Evolutionary conservation across 2,797 vertebrate genomes (phyloP).

Genomic region (Novumbra hubbsi): DNA sequence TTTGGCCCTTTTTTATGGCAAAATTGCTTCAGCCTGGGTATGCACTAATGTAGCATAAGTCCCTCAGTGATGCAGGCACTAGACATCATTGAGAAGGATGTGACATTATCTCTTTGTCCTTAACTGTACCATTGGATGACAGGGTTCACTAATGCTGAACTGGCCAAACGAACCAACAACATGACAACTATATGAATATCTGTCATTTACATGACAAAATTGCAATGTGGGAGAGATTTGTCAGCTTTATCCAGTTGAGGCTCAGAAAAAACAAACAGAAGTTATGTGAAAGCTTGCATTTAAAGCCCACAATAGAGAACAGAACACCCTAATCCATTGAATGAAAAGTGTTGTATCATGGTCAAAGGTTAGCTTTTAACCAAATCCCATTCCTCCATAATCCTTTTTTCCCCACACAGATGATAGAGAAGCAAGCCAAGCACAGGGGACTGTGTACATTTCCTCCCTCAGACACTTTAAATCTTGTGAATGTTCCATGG

Average conservation of each 20-base stretch:
- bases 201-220: conserved; percentile 22
- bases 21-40: too few species aligned
- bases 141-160: conserved; percentile 15
- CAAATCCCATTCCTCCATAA: conserved; percentile 63
- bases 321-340: conserved; percentile 49
- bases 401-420: conserved; percentile 55
- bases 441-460: conserved; percentile 21
- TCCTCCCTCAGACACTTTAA: neutral
- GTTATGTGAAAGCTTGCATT: conserved; percentile 37
- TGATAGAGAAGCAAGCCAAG: conserved; percentile 17
- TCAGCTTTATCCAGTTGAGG: conserved; percentile 21
- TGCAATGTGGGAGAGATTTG: conserved; percentile 1
- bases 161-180: neutral
- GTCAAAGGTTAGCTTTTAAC: conserved; percentile 67
- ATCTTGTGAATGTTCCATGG: neutral
- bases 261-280: conserved; percentile 33
- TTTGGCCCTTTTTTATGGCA: too few species aligned
- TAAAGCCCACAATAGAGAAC: conserved; percentile 32
- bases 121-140: conserved; percentile 17
- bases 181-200: conserved; percentile 21
- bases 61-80: neutral
- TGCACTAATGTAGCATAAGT: too few species aligned
- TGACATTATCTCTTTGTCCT: neutral
- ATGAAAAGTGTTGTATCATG: conserved; percentile 60
- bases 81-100: conserved; percentile 13